Conservation (phyloP, 2,888 invertebrate genomes). For the Meliscaeva auricollis region DNA sequence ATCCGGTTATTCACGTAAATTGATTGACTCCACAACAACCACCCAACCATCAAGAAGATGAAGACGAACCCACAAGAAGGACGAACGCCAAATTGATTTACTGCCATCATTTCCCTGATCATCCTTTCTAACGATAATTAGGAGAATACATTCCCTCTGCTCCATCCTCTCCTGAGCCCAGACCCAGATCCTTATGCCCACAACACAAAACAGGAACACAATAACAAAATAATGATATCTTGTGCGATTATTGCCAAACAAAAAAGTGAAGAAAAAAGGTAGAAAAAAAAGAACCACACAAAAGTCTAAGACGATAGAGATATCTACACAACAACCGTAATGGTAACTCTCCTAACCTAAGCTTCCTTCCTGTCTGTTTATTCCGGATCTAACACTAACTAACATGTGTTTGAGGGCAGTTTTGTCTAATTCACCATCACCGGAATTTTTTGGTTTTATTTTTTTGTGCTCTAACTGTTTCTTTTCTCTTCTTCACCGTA, state of each 20-base stretch:
- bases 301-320: conserved; percentile 32
- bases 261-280: conserved; percentile 33
- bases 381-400: conserved; percentile 69
- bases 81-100: conserved; percentile 71
- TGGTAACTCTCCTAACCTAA: conserved; percentile 55
- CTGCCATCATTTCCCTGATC: conserved; percentile 66
- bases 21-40: conserved; percentile 66
- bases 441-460: conserved; percentile 41
- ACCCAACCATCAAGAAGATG: conserved; percentile 5
- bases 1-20: conserved; percentile 68
- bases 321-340: conserved; percentile 16
- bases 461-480: conserved; percentile 24
- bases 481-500: conserved; percentile 77
- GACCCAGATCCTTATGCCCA: conserved; percentile 39
- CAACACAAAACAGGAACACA: conserved; percentile 50
- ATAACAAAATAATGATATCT: conserved; percentile 76
- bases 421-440: conserved; percentile 71
- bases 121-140: conserved; percentile 71
- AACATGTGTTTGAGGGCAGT: conserved; percentile 72
- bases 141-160: conserved; percentile 63
- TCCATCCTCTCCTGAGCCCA: conserved; percentile 34
- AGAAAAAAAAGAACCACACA: conserved; percentile 30
- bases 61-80: conserved; percentile 41
- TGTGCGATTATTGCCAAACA: conserved; percentile 71
- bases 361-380: conserved; percentile 69